phyloP scores from a whole-genome alignment of 2,888 invertebrate species.

The Creontiades dilutus region DNA sequence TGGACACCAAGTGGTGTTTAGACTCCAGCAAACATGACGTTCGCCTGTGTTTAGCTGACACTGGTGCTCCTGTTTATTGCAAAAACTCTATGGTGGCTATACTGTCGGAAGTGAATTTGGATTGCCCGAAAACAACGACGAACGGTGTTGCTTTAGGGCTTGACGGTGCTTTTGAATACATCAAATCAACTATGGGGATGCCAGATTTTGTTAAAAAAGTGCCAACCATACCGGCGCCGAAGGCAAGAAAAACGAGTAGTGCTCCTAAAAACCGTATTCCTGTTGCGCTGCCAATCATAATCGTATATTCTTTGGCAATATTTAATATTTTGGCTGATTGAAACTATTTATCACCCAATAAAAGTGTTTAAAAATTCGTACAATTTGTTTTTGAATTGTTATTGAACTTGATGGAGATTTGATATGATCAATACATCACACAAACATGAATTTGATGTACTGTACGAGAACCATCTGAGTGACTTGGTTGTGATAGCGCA shows the following conservation, averaged over 20 bases:
- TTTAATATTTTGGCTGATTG: neutral
- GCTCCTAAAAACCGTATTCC: neutral
- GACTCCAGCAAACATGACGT: neutral
- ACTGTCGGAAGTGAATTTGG: conserved; percentile 14
- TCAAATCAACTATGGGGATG: conserved; percentile 41
- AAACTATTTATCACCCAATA: neutral
- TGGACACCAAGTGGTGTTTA: conserved; percentile 33
- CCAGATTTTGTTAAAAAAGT: conserved; percentile 29
- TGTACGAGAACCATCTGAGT: too few species aligned
- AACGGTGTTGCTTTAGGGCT: conserved; percentile 1
- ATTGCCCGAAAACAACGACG: neutral
- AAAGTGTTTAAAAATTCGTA: too few species aligned
- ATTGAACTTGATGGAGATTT: too few species aligned
- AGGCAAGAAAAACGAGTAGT: neutral
- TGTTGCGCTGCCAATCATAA: neutral
- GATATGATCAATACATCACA: too few species aligned
- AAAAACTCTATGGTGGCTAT: conserved; percentile 22
- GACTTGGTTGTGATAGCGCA: too few species aligned
- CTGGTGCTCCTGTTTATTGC: conserved; percentile 34
- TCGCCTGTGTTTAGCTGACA: conserved; percentile 4
- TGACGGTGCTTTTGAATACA: conserved; percentile 31
- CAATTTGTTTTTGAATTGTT: too few species aligned
- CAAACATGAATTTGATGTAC: too few species aligned
- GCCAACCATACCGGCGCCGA: neutral
- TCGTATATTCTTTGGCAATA: neutral